phyloP scores from a whole-genome alignment of 1,140 invertebrate species.

The Phymorhynchus buccinoides region DNA sequence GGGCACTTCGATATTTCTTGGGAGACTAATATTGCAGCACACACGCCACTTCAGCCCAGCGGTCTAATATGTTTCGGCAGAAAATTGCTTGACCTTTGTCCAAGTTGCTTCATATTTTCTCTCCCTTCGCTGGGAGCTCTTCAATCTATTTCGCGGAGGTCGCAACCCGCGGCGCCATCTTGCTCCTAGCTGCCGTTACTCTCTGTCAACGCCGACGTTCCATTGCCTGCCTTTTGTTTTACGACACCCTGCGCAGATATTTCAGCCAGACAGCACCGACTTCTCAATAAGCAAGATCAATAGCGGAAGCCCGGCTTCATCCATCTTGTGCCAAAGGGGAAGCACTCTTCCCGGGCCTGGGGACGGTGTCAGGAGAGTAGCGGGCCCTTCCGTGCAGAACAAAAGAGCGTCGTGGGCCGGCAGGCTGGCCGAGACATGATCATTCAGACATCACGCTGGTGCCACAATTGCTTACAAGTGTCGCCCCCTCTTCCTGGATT shows the following conservation, averaged over 20 bases:
- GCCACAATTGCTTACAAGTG: conserved; percentile 17
- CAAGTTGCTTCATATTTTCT: conserved; percentile 47
- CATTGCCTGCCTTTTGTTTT: conserved; percentile 40
- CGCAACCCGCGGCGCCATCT: conserved; percentile 37
- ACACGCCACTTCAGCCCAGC: conserved; percentile 35
- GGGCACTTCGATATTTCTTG: conserved; percentile 39
- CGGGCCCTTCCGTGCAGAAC: conserved; percentile 30
- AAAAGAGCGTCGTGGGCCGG: neutral
- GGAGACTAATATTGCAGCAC: conserved; percentile 46
- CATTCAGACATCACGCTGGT: conserved; percentile 29
- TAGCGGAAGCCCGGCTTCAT: conserved; percentile 36
- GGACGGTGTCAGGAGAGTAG: conserved; percentile 24
- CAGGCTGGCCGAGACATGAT: conserved; percentile 17
- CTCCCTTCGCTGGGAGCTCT: conserved; percentile 45
- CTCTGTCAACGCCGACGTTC: conserved; percentile 35
- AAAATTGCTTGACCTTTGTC: conserved; percentile 49
- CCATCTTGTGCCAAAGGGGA: conserved; percentile 33
- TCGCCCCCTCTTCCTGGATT: conserved; percentile 26
- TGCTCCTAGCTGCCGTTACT: conserved; percentile 38
- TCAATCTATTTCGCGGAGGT: conserved; percentile 47
- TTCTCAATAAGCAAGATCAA: conserved; percentile 44
- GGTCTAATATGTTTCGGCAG: conserved; percentile 49
- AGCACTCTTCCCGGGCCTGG: neutral
- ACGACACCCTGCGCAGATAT: conserved; percentile 36
- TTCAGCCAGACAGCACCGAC: conserved; percentile 39